Conservation (phyloP, 2,113 vertebrate species). For the Microtus pennsylvanicus region DNA sequence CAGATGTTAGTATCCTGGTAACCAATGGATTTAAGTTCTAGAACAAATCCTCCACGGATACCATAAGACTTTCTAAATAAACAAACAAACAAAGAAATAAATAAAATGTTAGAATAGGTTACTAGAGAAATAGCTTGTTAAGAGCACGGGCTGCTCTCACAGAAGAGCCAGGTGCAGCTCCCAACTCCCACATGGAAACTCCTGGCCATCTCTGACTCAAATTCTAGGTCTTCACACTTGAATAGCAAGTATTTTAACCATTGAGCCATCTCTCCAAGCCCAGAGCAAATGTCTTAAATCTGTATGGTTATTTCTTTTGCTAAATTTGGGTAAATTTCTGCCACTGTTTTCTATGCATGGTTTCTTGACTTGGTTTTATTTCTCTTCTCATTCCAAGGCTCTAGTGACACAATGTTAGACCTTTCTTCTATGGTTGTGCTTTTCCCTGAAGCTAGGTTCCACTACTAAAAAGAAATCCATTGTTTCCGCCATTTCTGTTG, state of each 20-base stretch:
- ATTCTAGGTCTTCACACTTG: neutral
- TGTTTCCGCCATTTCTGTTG: neutral
- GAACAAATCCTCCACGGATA: neutral
- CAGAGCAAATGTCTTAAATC: neutral
- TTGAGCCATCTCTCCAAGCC: neutral
- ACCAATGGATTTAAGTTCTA: too few species aligned
- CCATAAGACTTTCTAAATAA: neutral
- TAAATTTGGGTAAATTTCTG: neutral
- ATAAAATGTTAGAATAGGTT: neutral
- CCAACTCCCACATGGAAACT: neutral
- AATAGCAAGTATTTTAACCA: neutral
- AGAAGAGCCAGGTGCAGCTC: neutral
- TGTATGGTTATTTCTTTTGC: neutral
- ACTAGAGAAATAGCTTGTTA: neutral
- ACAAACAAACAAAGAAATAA: too few species aligned
- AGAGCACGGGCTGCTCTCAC: neutral
- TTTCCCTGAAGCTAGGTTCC: neutral
- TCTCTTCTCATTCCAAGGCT: neutral
- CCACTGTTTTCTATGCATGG: neutral
- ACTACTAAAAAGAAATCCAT: neutral
- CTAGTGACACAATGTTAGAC: neutral
- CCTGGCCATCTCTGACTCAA: neutral
- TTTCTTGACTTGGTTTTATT: neutral
- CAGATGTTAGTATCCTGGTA: neutral
- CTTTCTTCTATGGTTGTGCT: neutral